Conservation (phyloP, 2,888 invertebrate species). For the Caenorhabditis sp. region DNA sequence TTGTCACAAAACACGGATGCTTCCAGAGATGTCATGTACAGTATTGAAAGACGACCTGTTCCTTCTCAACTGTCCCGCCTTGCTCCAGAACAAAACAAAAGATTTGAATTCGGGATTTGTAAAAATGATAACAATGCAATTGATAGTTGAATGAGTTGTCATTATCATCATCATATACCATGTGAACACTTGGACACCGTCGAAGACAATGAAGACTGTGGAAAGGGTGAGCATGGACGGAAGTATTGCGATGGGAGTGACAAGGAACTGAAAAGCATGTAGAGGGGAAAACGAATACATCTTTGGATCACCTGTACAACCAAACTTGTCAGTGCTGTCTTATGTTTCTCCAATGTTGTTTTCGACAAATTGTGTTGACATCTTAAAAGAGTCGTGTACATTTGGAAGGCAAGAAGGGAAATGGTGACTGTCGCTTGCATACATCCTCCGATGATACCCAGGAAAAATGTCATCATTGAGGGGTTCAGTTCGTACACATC, state of each 20-base stretch:
- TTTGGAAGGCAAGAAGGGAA: slow-evolving; percentile 12
- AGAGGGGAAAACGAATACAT: neutral
- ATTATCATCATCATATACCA: slow-evolving; percentile 26
- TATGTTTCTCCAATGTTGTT: slow-evolving; percentile 20
- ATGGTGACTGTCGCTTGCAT: slow-evolving; percentile 11
- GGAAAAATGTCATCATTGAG: neutral
- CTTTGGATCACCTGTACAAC: slow-evolving; percentile 16
- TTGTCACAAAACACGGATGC: neutral
- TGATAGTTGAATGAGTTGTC: slow-evolving; percentile 36
- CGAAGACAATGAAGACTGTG: slow-evolving; percentile 13
- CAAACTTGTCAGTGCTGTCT: slow-evolving; percentile 19
- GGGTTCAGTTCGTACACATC: slow-evolving; percentile 14
- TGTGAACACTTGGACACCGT: slow-evolving; percentile 29
- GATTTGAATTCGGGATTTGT: slow-evolving; percentile 22
- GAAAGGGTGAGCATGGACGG: slow-evolving; percentile 12
- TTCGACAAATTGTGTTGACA: neutral
- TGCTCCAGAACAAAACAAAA: slow-evolving; percentile 31
- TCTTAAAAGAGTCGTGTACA: slow-evolving; percentile 3
- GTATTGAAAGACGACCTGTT: neutral
- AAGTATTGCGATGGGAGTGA: slow-evolving; percentile 30
- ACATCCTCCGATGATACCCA: slow-evolving; percentile 1
- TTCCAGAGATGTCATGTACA: neutral
- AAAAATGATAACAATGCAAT: slow-evolving; percentile 29
- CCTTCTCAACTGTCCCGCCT: neutral
- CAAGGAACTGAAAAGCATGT: slow-evolving; percentile 11